Base-by-base conservation (phyloP, 2,888 invertebrate species). In the Archips xylosteana region DNA sequence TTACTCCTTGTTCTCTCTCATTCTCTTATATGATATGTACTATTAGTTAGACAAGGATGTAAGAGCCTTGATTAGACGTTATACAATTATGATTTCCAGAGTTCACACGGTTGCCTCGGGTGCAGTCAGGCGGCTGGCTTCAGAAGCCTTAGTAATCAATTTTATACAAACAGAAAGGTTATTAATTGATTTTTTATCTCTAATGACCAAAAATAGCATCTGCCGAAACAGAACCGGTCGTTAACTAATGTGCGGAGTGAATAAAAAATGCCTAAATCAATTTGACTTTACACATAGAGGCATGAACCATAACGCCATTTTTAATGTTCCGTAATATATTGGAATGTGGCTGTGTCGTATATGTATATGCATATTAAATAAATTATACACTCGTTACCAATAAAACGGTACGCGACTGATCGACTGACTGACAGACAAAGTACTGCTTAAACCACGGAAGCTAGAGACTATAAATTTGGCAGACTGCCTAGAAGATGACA, bases 121-220 rank as follows among this genome's bases (percentile, higher is more conserved):
- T 83, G 83, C 82, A 82, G 83, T 80, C 83, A 79, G 88, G 85
- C 89, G 90, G 90, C 86, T 82, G 87, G 87, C 90, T 92, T 92
- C 91, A 91, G 94, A 92, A 93, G 92, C 91, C 80, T 80, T 72
- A 79, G 87, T 94, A 92, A 94, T 94, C 93, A 93, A 94, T 94
- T 94, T 93, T 91, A 85, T 92, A 90, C 89, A 92, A 92, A 94
- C 92, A 92, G 89, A 84, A 87, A 83, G 88, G 89, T 88, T 89
- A 89, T 89, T 92, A 92, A 92, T 92, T 90, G 90, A 89, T 90
- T 93, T 93, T 88, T 91, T 87, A 83, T 79, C 83, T 85, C 85
- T 92, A 93, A 93, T 90, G 91, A 92, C 87, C 88, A 87, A 89
- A 89, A 92, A 88, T 86, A 92, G 89, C 94, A 93, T 92, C 93